Evolutionary conservation across 2,113 vertebrate species (phyloP).

Genomic region (Dicerorhinus sumatrensis): DNA sequence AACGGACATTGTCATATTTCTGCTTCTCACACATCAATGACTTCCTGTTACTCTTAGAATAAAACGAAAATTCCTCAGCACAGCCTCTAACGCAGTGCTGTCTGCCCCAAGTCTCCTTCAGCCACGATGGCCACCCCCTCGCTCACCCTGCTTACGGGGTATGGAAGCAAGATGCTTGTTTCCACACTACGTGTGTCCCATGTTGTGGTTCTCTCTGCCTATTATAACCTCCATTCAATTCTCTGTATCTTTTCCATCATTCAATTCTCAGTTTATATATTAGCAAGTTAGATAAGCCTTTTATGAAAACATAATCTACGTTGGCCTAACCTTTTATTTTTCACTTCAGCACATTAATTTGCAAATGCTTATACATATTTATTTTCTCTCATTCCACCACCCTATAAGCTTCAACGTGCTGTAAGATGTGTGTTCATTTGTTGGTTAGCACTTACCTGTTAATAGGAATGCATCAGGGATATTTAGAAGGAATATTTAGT

Average conservation of each 20-base stretch:
- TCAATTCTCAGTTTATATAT: not conserved
- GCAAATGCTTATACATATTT: not conserved
- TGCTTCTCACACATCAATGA: not conserved
- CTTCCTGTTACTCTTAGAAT: not conserved
- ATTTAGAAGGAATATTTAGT: not conserved
- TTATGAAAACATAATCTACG: not conserved
- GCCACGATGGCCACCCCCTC: rapidly evolving
- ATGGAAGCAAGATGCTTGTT: not conserved
- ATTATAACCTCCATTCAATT: not conserved
- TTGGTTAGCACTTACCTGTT: not conserved
- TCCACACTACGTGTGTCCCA: not conserved
- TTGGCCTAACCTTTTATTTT: not conserved
- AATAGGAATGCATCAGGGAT: not conserved
- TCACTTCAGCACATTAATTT: not conserved
- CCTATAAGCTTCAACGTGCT: not conserved
- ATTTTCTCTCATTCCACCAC: not conserved
- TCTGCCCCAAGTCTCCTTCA: rapidly evolving
- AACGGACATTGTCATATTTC: not conserved
- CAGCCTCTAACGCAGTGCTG: not conserved
- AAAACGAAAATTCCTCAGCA: not conserved
- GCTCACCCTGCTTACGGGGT: not conserved
- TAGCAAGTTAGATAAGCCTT: not conserved
- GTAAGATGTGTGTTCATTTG: not conserved
- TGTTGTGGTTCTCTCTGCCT: not conserved
- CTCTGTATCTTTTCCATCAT: not conserved